Conservation (phyloP, 2,113 vertebrate genomes). For the Pimephales promelas region DNA sequence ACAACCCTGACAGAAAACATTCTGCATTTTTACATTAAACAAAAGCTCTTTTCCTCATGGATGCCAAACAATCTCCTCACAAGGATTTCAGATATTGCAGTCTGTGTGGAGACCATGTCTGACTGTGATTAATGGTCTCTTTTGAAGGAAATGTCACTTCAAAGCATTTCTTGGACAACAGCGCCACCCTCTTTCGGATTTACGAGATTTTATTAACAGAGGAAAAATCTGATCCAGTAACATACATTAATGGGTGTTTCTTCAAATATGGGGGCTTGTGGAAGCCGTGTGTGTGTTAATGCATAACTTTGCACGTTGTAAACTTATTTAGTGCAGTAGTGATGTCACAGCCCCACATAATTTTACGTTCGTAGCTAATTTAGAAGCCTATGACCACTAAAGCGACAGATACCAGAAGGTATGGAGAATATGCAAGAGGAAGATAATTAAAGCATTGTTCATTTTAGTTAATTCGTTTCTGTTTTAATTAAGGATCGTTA, state of each 20-base stretch:
- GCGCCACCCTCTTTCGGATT: not conserved
- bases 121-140: not conserved
- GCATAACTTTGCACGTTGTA: too few relatives aligned
- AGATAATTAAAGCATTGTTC: not conserved
- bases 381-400: not conserved
- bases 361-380: not conserved
- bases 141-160: not conserved
- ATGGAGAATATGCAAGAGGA: not conserved
- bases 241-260: not conserved
- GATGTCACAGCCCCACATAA: too few relatives aligned
- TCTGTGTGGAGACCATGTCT: not conserved
- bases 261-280: not conserved
- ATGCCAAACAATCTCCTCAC: too few relatives aligned
- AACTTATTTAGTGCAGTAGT: too few relatives aligned
- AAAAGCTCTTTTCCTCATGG: too few relatives aligned
- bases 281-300: too few relatives aligned
- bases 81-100: too few relatives aligned
- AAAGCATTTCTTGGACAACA: conserved; percentile 35
- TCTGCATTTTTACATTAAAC: too few relatives aligned
- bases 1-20: too few relatives aligned
- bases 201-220: not conserved
- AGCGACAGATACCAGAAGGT: not conserved
- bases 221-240: not conserved
- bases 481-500: not conserved
- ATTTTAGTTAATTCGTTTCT: not conserved